phyloP scores from a whole-genome alignment of 2,113 vertebrate genomes.

The Sakesphorus luctuosus region DNA sequence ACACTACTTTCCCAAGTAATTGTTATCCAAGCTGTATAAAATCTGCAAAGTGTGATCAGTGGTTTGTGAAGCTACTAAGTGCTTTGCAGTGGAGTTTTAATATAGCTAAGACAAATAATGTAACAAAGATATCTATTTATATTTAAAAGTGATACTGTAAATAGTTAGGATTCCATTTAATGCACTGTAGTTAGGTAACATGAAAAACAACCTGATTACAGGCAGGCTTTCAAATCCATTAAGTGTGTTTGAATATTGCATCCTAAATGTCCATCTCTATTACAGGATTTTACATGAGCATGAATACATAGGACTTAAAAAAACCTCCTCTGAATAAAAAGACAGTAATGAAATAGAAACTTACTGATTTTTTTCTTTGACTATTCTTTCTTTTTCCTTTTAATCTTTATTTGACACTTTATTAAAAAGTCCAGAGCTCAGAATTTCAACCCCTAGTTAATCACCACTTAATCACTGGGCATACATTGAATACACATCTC shows the following conservation, averaged over 20 bases:
- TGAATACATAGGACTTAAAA: neutral
- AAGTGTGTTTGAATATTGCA: neutral
- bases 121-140: neutral
- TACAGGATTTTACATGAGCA: neutral
- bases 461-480: conserved; percentile 45
- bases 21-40: neutral
- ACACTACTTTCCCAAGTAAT: neutral
- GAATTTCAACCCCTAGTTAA: conserved; percentile 33
- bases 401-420: conserved; percentile 51
- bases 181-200: neutral
- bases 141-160: neutral
- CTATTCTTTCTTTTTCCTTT: conserved; percentile 7
- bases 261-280: neutral
- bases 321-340: neutral
- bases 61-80: neutral
- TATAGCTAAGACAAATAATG: neutral
- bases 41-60: neutral
- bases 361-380: neutral
- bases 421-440: conserved; percentile 37
- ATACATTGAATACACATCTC: neutral
- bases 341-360: neutral
- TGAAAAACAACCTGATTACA: neutral
- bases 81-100: neutral
- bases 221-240: neutral
- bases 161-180: neutral